Evolutionary conservation across 1,140 invertebrate species (phyloP), one percentile per base, ranked within the genome.

Genomic region (Eupeodes corollae): DNA sequence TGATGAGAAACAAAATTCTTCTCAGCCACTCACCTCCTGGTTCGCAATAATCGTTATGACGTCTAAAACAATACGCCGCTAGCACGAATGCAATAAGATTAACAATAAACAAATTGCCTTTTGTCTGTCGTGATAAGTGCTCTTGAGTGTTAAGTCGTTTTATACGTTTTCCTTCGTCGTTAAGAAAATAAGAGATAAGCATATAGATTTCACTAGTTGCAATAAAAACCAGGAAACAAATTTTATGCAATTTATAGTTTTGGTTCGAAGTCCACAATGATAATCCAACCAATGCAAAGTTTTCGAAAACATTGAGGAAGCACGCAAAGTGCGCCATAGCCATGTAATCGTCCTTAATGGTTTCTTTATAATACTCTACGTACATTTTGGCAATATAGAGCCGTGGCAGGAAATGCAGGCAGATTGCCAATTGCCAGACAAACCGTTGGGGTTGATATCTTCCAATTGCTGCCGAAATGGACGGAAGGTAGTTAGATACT

Each of bases 21-120:
- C 3, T 26, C 21, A 26, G n/a, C 44, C 48, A 74, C 79, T 82
- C 75, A 93, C 89, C 81, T 69, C 89, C 86, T 45, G 87, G 79
- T 75, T 97, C 92, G 73, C 93, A 97, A 54, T 86, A 83, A 30
- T 75, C 75, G 72, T 97, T 97, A 63, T 97, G 94, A 54, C 92
- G 78, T 52, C 89, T 76, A 61, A 91, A 98, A 60, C 89, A 90
- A 68, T 94, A 95, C 40, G 82, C 79, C n/a, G 91, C 89, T 48
- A 83, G 64, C 13, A 83, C 55, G 70, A 93, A 86, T 49, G 81
- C 80, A n/a, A 73, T 58, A 13, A 91, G 70, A 72, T 95, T 95
- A 3, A 82, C 71, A 21, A 79, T 58, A 55, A 89, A 79, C 40
- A 86, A 73, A 65, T 78, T 76, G 52, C 77, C 74, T 76, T 94